These are phyloP conservation scores for Perdita meconis DNA, from an alignment of 2,888 invertebrate species.

Conservation along the genomic window DNA sequence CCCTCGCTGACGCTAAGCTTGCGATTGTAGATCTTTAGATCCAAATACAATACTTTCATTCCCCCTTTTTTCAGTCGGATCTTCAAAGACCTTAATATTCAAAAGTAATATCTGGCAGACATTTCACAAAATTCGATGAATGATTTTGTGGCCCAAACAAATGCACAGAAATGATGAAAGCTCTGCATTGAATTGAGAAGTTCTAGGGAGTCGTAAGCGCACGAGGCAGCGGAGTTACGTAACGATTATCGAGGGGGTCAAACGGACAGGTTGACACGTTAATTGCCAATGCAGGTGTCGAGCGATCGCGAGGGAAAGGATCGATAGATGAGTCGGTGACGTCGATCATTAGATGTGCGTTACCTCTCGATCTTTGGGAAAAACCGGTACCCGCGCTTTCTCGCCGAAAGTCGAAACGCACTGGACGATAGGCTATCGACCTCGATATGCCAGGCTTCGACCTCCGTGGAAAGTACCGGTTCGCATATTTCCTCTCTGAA, in stretches of 20 bases:
- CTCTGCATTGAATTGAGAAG: background rate
- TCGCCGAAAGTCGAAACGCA: slow-evolving; percentile 83
- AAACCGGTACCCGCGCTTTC: slow-evolving; percentile 83
- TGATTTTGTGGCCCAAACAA: too few species aligned
- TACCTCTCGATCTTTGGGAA: slow-evolving; percentile 83
- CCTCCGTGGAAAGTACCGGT: slow-evolving; percentile 82
- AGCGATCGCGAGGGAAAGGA: background rate
- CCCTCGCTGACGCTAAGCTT: background rate
- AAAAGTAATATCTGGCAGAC: too few species aligned
- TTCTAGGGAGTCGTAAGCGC: background rate
- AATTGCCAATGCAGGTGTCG: background rate
- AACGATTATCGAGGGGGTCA: slow-evolving; percentile 5
- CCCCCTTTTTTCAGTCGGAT: too few species aligned
- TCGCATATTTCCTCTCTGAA: slow-evolving; percentile 83
- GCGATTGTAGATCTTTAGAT: too few species aligned
- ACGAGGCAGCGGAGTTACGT: slow-evolving; percentile 9
- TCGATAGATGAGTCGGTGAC: slow-evolving; percentile 21
- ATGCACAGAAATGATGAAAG: background rate
- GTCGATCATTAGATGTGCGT: slow-evolving; percentile 63
- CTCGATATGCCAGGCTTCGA: slow-evolving; percentile 82
- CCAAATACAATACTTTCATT: too few species aligned
- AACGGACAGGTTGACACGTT: background rate
- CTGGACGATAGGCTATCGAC: slow-evolving; percentile 82
- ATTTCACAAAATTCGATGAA: too few species aligned
- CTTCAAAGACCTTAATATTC: too few species aligned